A percentile compares a stretch with the other conserved stretches of the same genome.
Evolutionary conservation across 2,888 invertebrate genomes (phyloP).

Genomic region (Hirudinaria manillensis): DNA sequence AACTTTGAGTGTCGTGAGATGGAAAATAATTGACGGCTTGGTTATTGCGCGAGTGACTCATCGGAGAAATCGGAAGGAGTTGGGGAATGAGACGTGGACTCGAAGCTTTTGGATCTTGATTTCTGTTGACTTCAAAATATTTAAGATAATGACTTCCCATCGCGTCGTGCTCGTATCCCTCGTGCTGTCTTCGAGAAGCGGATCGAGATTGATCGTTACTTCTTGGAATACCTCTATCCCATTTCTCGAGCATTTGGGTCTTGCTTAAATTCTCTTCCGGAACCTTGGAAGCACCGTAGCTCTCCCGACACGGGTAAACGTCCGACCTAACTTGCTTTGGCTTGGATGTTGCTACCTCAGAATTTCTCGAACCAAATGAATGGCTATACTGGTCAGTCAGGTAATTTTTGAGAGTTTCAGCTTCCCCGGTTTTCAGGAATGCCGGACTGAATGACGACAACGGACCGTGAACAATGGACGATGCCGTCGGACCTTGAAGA

Average conservation of each 20-base stretch:
- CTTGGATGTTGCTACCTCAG: not conserved
- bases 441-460: not conserved
- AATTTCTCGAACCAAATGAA: not conserved
- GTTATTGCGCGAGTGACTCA: slow-evolving; percentile 5
- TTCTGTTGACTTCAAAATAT: no score
- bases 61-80: slow-evolving; percentile 19
- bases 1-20: slow-evolving; percentile 6
- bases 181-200: slow-evolving; percentile 7
- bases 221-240: slow-evolving; percentile 2
- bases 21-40: not conserved
- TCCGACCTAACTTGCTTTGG: not conserved
- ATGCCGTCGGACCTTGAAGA: not conserved
- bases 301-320: not conserved
- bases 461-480: no score
- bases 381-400: not conserved
- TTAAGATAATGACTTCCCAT: no score
- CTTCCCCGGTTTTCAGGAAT: not conserved
- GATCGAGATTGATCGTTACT: not conserved
- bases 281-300: not conserved
- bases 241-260: not conserved
- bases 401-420: slow-evolving; percentile 7
- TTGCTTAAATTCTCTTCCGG: not conserved
- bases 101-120: not conserved
- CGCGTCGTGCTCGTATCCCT: not conserved
- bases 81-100: slow-evolving; percentile 3